phyloP scores from a whole-genome alignment of 2,888 invertebrate species.

The Ctenicera cuprea region DNA sequence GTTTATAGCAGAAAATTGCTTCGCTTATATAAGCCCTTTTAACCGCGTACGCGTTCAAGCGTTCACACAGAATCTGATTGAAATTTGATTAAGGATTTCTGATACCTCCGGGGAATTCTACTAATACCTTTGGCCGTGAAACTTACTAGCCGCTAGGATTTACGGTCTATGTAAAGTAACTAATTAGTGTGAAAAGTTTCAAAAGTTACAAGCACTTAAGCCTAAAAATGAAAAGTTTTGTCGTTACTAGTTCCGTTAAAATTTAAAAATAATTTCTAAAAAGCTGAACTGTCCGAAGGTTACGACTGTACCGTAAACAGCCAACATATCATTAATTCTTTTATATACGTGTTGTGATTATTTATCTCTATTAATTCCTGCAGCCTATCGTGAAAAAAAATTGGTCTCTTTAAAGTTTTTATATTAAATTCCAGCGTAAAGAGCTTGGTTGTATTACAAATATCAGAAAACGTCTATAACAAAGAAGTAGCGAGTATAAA shows the following conservation, averaged over 20 bases:
- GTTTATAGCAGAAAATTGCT: slow-evolving; percentile 42
- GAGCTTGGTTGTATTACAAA: too few species aligned
- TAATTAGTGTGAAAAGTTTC: not conserved
- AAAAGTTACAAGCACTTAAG: not conserved
- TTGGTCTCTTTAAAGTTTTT: too few species aligned
- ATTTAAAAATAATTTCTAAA: too few species aligned
- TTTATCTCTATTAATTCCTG: too few species aligned
- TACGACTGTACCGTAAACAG: too few species aligned
- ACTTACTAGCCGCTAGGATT: slow-evolving; percentile 24
- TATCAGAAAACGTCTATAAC: too few species aligned
- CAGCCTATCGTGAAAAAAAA: too few species aligned
- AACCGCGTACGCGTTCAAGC: slow-evolving; percentile 30
- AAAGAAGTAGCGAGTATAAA: too few species aligned
- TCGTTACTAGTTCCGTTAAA: not conserved
- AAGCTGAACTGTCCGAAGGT: too few species aligned
- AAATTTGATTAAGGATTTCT: slow-evolving; percentile 45
- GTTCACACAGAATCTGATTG: slow-evolving; percentile 41
- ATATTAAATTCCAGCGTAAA: too few species aligned
- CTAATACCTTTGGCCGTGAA: slow-evolving; percentile 25
- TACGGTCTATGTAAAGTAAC: slow-evolving; percentile 12
- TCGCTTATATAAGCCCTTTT: slow-evolving; percentile 38
- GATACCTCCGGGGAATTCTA: slow-evolving; percentile 32
- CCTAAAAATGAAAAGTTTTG: not conserved
- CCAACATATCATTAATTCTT: too few species aligned
- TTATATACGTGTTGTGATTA: too few species aligned